phyloP scores from a whole-genome alignment of 1,140 invertebrate species.

The Zaprionus capensis region DNA sequence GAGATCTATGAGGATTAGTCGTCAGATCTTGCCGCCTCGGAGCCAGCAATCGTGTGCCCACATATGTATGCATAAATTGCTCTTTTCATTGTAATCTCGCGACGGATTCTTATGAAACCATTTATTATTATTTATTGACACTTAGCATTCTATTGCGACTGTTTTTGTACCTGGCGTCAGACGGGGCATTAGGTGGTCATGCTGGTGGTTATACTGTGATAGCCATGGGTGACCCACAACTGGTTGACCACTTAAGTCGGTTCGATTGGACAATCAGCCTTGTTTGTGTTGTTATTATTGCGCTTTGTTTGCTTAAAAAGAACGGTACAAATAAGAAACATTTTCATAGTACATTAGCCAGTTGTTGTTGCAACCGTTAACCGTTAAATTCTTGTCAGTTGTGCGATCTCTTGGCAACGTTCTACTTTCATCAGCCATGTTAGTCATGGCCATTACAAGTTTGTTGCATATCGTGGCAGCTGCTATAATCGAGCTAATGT shows the following conservation, averaged over 20 bases:
- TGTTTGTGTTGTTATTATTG: slow-evolving; percentile 4
- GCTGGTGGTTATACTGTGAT: not conserved
- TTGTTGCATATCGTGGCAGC: slow-evolving; percentile 1
- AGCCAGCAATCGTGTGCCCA: too few species aligned
- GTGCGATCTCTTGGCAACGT: not conserved
- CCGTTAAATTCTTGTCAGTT: not conserved
- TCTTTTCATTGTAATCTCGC: too few species aligned
- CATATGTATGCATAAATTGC: too few species aligned
- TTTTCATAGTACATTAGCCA: slow-evolving; percentile 15
- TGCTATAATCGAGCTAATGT: slow-evolving; percentile 15
- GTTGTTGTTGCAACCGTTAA: slow-evolving; percentile 1
- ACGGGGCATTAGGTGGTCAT: not conserved
- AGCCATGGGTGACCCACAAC: slow-evolving; percentile 36
- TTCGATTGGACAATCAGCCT: slow-evolving; percentile 55
- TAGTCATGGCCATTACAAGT: slow-evolving; percentile 15
- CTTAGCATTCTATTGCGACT: slow-evolving; percentile 81
- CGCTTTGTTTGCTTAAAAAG: not conserved
- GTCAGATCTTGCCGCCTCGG: too few species aligned
- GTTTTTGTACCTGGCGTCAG: slow-evolving; percentile 32
- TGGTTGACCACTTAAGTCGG: slow-evolving; percentile 44
- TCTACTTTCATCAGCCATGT: slow-evolving; percentile 10
- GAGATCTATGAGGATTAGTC: too few species aligned
- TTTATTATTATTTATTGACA: slow-evolving; percentile 78
- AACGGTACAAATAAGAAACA: not conserved
- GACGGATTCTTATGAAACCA: not conserved